Base-by-base conservation (phyloP, 2,888 invertebrate genomes). In the Erebia epiphron region DNA sequence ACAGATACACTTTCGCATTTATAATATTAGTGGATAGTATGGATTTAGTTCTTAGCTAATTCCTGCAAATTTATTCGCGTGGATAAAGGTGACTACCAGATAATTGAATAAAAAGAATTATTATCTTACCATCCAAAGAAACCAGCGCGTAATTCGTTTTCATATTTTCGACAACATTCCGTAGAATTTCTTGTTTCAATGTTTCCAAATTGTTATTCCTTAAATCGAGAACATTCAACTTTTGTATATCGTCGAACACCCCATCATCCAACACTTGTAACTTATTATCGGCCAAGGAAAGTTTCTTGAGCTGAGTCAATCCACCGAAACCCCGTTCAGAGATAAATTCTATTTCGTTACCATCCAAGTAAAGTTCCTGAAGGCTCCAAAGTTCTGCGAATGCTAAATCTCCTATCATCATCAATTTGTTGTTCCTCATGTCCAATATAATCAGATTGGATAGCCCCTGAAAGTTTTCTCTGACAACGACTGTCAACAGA, bases 361-460 rank as follows among this genome's bases (percentile, higher is more conserved):
- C 94, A 83, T 96, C 96, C 85, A 97, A 90, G 79, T 95, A 94
- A 84, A 97, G 92, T 83, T 96, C 96, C 70, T 95, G 94, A 49
- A 97, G 92, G 79, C 95, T 95, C 92, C 96, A 96, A 89, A 97
- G 94, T 89, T 97, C 97, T 21, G 96, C 95, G 86, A 98, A 97
- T 60, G 96, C 96, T 76, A 96, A 95, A 80, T 97, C 97, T n/a
- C 96, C 96, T 82, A 98, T 95, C 94, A 96, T 96, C 75, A 95
- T 95, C 80, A 98, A 95, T 86, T 95, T 95, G 89, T 98, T 98
- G 81, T 94, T 94, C 78, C 96, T 95, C 85, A 98, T 93, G 86
- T 97, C 96, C 71, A 98, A 91, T 76, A 95, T 94, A 86, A 95
- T 95, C 78, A 98, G 90, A 84, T 95, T 95, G 72, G 95, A 95